Base-by-base conservation (phyloP, 1,140 invertebrate species). In the Pseudomyrmex sp. region DNA sequence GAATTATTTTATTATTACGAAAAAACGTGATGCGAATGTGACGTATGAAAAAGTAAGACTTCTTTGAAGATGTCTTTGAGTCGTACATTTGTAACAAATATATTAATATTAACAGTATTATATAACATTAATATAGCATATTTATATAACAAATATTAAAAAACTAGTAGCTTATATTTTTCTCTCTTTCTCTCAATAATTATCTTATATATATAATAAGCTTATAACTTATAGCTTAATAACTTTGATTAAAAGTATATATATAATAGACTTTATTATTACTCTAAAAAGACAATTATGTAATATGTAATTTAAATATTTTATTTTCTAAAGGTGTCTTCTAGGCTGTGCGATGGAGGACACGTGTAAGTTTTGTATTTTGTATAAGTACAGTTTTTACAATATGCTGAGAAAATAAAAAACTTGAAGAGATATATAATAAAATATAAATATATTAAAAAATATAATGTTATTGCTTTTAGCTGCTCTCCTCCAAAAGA, bases 401-500 rank as follows among this genome's bases (percentile, higher is more conserved):
- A 10, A 35, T 35, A 35, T 35, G 5, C 35, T 77, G 26, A 72
- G 35, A 44, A 46, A 46, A 59, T 48, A 23, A 61, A 70, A 5
- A 35, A 4, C 5, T 35, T 35, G 35, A 66, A 74, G 9, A 46
- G 10, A 26, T 83, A n/a, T 26, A 5, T 10, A 56, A 48, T 7
- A 44, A 79, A 66, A n/a, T 26, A 3, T 85, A 9, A 13, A 59
- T 46, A 23, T 26, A 23, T 26, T 54, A 20, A 62, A 23, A 18
- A 2, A 18, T 35, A 15, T 10, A 8, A 62, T 59, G 5, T 50
- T 72, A 83, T 88, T 80, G 86, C 82, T 90, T 89, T 54, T 63
- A 94, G 93, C 48, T 97, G 96, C 90, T 95, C 96, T 56, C 95
- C 96, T 82, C 96, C 96, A 76, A 96, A 96, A 92, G 95, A 96